These are phyloP conservation scores for Trididemnum clinides DNA, from an alignment of 23 tunicate species.

Conservation along the genomic window DNA sequence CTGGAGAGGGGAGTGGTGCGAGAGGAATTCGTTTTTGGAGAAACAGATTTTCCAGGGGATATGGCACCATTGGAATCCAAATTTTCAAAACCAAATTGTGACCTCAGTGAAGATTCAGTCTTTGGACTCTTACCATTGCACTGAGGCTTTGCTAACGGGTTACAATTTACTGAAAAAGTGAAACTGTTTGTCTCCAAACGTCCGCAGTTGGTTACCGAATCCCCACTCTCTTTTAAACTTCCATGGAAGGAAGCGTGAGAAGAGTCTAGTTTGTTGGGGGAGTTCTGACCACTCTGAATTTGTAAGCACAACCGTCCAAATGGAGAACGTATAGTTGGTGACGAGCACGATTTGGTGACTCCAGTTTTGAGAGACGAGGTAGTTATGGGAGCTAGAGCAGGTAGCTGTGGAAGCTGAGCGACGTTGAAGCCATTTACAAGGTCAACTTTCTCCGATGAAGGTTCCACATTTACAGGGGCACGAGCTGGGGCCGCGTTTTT, in stretches of 20 bases:
- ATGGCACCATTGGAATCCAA: too few species aligned
- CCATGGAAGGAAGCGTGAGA: too few species aligned
- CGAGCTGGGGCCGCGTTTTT: neutral
- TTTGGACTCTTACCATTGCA: neutral
- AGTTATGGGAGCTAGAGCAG: neutral
- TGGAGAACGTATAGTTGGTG: slow-evolving; percentile 61
- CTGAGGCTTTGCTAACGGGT: too few species aligned
- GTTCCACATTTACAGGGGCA: neutral
- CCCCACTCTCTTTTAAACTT: neutral
- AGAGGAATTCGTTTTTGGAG: neutral
- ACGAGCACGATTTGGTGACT: slow-evolving; percentile 26
- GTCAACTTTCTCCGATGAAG: neutral
- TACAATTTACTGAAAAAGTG: too few species aligned
- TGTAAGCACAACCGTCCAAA: slow-evolving; percentile 58
- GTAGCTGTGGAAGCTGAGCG: neutral
- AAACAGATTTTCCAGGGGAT: neutral
- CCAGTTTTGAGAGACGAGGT: neutral
- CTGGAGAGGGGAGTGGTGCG: neutral
- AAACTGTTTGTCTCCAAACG: neutral
- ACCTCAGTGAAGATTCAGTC: neutral
- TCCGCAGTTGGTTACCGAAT: too few species aligned
- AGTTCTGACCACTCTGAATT: slow-evolving; percentile 17
- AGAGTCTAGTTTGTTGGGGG: too few species aligned
- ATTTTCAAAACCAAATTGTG: neutral
- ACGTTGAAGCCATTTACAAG: neutral